Evolutionary conservation across 2,888 invertebrate species (phyloP).

Genomic region (Neoitamus cyanurus): DNA sequence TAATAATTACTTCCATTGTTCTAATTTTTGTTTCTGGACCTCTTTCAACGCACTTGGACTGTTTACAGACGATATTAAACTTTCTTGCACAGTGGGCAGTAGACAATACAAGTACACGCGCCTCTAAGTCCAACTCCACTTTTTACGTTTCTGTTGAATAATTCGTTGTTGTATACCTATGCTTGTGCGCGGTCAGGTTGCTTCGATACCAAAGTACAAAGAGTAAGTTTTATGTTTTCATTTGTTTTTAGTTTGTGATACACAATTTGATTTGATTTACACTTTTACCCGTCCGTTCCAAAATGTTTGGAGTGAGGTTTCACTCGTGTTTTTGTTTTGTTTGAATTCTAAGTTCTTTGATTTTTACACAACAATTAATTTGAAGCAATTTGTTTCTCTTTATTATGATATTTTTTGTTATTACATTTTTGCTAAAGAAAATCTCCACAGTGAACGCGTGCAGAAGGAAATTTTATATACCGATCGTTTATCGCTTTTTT

Average conservation of each 20-base stretch:
- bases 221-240: slow-evolving; percentile 29
- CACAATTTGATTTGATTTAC: neutral
- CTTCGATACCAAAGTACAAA: slow-evolving; percentile 45
- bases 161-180: neutral
- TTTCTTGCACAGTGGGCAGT: slow-evolving; percentile 64
- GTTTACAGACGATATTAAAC: slow-evolving; percentile 61
- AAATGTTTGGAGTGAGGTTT: neutral
- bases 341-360: neutral
- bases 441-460: too few relatives aligned
- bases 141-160: slow-evolving; percentile 66
- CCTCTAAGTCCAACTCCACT: slow-evolving; percentile 65
- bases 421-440: neutral
- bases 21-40: slow-evolving; percentile 54
- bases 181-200: slow-evolving; percentile 26
- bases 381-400: neutral
- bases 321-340: slow-evolving; percentile 4
- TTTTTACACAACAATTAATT: neutral
- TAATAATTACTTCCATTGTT: slow-evolving; percentile 50
- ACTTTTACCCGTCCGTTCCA: neutral
- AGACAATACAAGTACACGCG: slow-evolving; percentile 61
- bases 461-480: too few relatives aligned
- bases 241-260: neutral
- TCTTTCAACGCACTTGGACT: slow-evolving; percentile 45
- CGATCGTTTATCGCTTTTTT: too few relatives aligned
- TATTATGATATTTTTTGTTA: neutral